A percentile compares a stretch with the other conserved stretches of the same genome.
These are phyloP conservation scores for Clarias gariepinus DNA, from an alignment of 2,113 vertebrate species.

Conservation along the genomic window DNA sequence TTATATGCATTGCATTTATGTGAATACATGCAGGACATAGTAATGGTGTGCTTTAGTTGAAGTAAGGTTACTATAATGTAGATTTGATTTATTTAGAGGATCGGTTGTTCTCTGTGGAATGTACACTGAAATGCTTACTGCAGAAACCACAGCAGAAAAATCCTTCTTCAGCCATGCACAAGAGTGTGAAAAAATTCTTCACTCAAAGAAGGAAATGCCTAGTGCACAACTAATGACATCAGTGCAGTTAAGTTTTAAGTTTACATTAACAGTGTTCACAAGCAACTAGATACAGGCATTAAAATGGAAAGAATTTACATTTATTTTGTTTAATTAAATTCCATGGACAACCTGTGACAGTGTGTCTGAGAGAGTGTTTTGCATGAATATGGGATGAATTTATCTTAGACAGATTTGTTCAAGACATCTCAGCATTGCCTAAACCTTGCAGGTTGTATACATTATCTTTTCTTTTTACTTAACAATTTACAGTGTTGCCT, in stretches of 20 bases:
- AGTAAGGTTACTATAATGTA: background rate
- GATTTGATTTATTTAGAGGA: background rate
- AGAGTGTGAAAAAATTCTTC: background rate
- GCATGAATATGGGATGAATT: background rate
- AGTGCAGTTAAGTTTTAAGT: background rate
- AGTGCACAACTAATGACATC: background rate
- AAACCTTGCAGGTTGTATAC: slow-evolving; percentile 6
- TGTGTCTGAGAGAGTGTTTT: slow-evolving; percentile 27
- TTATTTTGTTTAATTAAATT: background rate
- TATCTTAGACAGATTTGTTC: slow-evolving; percentile 17
- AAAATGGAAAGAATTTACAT: slow-evolving; percentile 20
- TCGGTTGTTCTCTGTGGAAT: background rate
- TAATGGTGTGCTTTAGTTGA: background rate
- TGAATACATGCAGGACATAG: background rate
- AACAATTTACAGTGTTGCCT: background rate
- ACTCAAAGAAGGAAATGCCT: slow-evolving; percentile 10
- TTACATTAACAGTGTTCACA: background rate
- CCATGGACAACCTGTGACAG: background rate
- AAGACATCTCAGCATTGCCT: background rate
- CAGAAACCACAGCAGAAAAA: background rate
- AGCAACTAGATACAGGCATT: background rate
- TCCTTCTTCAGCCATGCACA: background rate
- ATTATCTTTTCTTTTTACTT: slow-evolving; percentile 25
- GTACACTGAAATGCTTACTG: background rate
- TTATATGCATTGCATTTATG: background rate